Evolutionary conservation across 2,888 invertebrate genomes (phyloP), one percentile per base, ranked within the genome.

Genomic region (Ceramica pisi): DNA sequence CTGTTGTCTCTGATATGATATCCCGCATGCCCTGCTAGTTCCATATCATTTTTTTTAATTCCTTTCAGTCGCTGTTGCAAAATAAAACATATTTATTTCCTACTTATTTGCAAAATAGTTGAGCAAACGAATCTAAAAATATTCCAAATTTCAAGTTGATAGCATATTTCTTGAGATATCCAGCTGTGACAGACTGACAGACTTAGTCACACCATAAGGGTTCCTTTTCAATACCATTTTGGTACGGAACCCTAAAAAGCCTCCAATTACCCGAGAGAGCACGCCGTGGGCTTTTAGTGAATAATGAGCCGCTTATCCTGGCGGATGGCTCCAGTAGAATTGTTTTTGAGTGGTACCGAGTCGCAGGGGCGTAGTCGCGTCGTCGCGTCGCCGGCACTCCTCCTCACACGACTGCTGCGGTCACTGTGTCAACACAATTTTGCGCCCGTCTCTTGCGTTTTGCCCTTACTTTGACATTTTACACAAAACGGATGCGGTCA

Each of bases 271-370:
- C 94, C 91, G 90, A 91, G 91, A 93, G 91, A 90, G 94, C 94
- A 94, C 92, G 95, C 95, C 92, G 94, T 95, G 94, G 93, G 95
- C 94, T 94, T 95, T 95, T 95, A 95, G 94, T 95, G 94, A 95
- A 94, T 95, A 95, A 96, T 95, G 95, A 95, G 94, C 92, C 92
- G 94, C 94, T 95, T 95, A 95, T 93, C 93, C 93, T 91, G 86
- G 88, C 87, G 91, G 91, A 92, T 93, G 93, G 92, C 90, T 93
- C 91, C 93, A 92, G 92, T 94, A 89, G 92, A 92, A 95, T 91
- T 92, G 94, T 93, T 92, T 90, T 91, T 89, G 92, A 94, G 93
- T 92, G 90, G 91, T 94, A 92, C 94, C 93, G 90, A 86, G 81
- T 79, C 83, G 65, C 78, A 70, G 67, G 76, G 41, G 41, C 41